Base-by-base conservation (phyloP, 1,140 invertebrate genomes). In the Zaprionus nigranus region DNA sequence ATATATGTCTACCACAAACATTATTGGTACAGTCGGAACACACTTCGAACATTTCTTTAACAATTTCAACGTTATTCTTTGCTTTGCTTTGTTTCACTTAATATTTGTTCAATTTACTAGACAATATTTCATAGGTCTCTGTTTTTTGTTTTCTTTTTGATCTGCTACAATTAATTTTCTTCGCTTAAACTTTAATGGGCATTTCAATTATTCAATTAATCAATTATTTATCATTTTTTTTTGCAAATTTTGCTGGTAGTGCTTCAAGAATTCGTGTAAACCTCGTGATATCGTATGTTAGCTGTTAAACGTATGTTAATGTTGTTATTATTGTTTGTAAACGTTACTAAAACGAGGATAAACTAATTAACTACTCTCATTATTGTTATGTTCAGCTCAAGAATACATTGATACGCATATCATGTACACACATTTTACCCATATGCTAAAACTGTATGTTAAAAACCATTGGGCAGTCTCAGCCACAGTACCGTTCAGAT, bases 321-420 rank as follows among this genome's bases (percentile, higher is more conserved):
- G 59, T 57, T 71, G 30, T 61, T 79, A 60, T 58, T 60, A 51
- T 53, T 61, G 59, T 58, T 61, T 46, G 40, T 46, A 17, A 46
- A 46, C 40, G 60, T 79, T 78, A 76, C 80, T 80, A 76, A 66
- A 66, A 73, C 73, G 77, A 74, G 62, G 49, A 56, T 85, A 59
- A 65, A 60, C 82, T 81, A 85, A 85, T 83, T 87, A 74, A 83
- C 80, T 87, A 83, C 80, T 71, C 78, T 81, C 81, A 88, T 87
- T 87, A 87, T 87, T 87, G 84, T 87, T 84, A 88, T 87, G 81
- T 87, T 87, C 84, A 87, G 84, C 84, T 87, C 81, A 81, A 87
- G 65, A 79, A 80, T 77, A 78, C 81, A 71, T 74, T 56, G 79
- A 70, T 68, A 53, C 36, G 59, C 77, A 86, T 60, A 38, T 49